phyloP scores from a whole-genome alignment of 2,113 vertebrate species.

The Alces alces region DNA sequence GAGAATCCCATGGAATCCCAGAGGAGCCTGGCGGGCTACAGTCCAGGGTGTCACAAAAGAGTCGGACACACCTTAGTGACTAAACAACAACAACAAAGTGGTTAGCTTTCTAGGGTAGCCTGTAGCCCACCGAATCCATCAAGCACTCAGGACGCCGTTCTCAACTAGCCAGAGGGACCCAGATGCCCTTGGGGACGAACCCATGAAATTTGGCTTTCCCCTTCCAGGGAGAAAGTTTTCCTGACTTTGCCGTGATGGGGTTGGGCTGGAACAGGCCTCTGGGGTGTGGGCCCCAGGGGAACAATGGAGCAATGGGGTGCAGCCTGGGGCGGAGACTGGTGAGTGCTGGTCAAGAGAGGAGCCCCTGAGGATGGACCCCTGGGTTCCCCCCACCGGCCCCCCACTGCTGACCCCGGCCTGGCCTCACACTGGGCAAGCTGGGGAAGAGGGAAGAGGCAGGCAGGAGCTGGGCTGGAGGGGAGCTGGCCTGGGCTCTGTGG shows the following conservation, averaged over 20 bases:
- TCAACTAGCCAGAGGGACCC: not conserved
- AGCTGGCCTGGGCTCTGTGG: not conserved
- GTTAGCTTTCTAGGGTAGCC: not conserved
- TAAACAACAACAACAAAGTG: not conserved
- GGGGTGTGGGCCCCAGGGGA: not conserved
- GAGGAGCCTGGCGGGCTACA: not conserved
- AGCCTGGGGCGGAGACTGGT: not conserved
- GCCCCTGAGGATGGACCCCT: not conserved
- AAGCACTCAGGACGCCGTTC: not conserved
- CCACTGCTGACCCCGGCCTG: not conserved
- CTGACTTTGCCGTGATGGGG: not conserved
- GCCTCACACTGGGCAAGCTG: not conserved
- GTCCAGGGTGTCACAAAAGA: not conserved
- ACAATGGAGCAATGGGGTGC: rapidly evolving
- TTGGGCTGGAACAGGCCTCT: not conserved
- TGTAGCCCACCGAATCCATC: not conserved
- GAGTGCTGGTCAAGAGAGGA: not conserved
- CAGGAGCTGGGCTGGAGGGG: too few relatives aligned
- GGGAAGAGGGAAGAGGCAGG: not conserved
- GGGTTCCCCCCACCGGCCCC: not conserved
- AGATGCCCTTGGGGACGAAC: not conserved
- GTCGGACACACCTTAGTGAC: not conserved
- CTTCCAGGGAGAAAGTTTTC: not conserved
- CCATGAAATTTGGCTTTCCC: not conserved
- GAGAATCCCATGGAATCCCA: not conserved